Evolutionary conservation across 1,140 invertebrate genomes (phyloP), one percentile per base, ranked within the genome.

Genomic region (Nephila pilipes): DNA sequence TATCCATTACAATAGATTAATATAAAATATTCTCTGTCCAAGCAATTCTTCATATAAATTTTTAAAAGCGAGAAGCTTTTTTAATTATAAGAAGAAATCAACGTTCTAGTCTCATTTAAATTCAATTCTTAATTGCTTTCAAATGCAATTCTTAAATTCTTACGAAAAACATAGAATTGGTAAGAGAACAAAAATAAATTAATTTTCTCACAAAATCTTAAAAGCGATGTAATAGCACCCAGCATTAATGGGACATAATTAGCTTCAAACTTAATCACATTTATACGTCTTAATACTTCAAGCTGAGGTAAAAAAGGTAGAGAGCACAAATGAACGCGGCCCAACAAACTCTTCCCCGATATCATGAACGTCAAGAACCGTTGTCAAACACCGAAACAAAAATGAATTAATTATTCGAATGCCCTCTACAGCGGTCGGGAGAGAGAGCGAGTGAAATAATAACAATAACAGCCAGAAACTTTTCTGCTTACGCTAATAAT

Each of bases 401-500:
- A 46, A 25, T 81, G n/a, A 81, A 81, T 81, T 81, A 81, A 55
- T 81, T 81, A 81, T 81, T 81, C 46, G n/a, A 54, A 81, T 54
- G 46, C 8, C 38, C 22, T 25, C 16, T 81, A 81, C 2, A n/a
- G 1, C 10, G 25, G 14, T 54, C 10, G 22, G 29, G 2, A 8
- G 22, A 80, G n/a, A 46, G 38, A 54, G n/a, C 20, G n/a, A 55
- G 63, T 46, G 46, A 81, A 81, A 81, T 81, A 81, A 54, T 81
- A 81, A 81, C 80, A 75, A 75, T 75, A 75, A 75, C 69, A 46
- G 38, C 46, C 38, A 29, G 29, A 55, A 81, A 81, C 80, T 81
- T 81, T 55, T 46, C 80, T 54, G 80, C 80, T 81, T 81, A 81
- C 80, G 46, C 46, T 81, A 81, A 81, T 81, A 81, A 81, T 81